Evolutionary conservation across 2,797 vertebrate genomes (phyloP).

Genomic region (Synaphobranchus kaupii): DNA sequence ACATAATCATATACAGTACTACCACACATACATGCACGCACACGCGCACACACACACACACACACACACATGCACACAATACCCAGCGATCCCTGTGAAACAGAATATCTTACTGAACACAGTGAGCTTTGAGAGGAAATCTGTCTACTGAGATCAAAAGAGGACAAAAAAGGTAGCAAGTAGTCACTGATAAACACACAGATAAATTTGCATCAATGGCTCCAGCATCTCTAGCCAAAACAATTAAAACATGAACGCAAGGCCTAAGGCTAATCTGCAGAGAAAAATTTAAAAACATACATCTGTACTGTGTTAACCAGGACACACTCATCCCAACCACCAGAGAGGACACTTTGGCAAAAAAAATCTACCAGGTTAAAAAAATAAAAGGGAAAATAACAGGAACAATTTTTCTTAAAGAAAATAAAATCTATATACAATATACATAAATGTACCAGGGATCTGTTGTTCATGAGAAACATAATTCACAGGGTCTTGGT

Average conservation of each 20-base stretch:
- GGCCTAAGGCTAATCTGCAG: neutral
- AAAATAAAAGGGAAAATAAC: neutral
- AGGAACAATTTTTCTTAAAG: neutral
- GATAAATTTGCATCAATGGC: neutral
- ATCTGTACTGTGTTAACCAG: neutral
- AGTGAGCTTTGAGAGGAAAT: neutral
- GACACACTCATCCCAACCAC: neutral
- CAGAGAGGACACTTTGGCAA: neutral
- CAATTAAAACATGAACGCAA: neutral
- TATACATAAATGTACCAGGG: conserved; percentile 4
- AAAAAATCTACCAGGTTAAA: conserved; percentile 2
- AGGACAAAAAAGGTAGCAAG: conserved; percentile 1
- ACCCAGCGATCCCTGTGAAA: neutral
- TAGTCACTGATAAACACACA: neutral
- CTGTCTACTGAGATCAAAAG: neutral
- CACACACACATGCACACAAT: neutral
- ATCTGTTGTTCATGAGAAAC: neutral
- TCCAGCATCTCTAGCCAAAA: neutral
- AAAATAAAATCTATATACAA: conserved; percentile 7
- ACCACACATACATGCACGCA: neutral
- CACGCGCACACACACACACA: neutral
- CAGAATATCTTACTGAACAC: neutral
- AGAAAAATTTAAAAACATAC: neutral
- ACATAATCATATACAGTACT: neutral
- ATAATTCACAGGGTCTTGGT: neutral